Evolutionary conservation across 2,888 invertebrate species (phyloP), one percentile per base, ranked within the genome.

Genomic region (Neocrepidodera transversa): DNA sequence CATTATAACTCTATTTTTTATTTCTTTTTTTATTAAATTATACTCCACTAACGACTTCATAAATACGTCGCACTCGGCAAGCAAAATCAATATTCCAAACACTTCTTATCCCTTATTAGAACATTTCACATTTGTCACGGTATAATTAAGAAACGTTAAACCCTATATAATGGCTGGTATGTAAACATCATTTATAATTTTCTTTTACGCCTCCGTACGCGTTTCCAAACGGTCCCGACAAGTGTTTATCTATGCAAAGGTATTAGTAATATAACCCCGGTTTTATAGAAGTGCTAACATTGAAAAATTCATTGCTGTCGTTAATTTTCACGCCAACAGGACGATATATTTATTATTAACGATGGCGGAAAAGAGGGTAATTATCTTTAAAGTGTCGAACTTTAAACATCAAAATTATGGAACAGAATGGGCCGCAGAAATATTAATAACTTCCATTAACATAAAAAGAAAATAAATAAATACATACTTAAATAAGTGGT

Each of bases 171-270:
- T 32, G 43, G 40, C 17, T n/a, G 32, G 26, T 50, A 35, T 42
- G 43, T 57, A 57, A 50, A 57, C 57, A 57, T 26, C 35, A 32
- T 57, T 50, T 28, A 51, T 50, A 57, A 57, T 57, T 57, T 57
- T 57, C 57, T 45, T 57, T 17, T 45, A 50, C 45, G 51, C 57
- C 57, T 49, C 13, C n/a, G 13, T 43, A 57, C 49, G 50, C 49
- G 42, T 57, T 45, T 26, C n/a, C 43, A 50, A 35, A 26, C 50
- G 57, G 36, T 38, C 28, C 13, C 14, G 50, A 35, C 57, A 51
- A 50, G 57, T 57, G 57, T 57, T 50, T 57, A 57, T 43, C 57
- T 43, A 57, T 51, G 57, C 57, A 57, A 50, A 28, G 43, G 43
- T 57, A 57, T 50, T 30, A 38, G 56, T 30, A 2, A 16, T 32